Conservation (phyloP, 2,797 vertebrate species). For the Clamator glandarius region DNA sequence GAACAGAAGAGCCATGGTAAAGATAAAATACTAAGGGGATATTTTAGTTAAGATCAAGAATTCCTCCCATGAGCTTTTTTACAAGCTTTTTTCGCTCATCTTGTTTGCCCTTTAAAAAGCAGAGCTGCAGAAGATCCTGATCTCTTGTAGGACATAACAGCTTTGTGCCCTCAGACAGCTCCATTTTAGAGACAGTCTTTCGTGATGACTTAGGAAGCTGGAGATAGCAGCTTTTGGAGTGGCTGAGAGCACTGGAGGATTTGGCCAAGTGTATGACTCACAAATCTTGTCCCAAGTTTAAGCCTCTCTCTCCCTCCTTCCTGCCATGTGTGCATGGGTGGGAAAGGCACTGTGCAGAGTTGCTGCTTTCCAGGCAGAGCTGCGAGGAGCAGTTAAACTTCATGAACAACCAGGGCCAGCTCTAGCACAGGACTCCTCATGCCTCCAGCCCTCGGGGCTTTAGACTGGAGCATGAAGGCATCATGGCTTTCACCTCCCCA, state of each 20-base stretch:
- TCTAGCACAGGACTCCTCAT: not conserved
- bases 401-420: fast-evolving
- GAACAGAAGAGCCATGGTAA: not conserved
- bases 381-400: too few species aligned
- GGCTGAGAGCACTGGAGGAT: not conserved
- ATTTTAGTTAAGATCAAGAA: not conserved
- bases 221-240: conserved; percentile 8
- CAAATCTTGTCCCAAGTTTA: not conserved
- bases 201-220: not conserved
- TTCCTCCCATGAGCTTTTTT: not conserved
- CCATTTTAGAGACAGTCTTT: not conserved
- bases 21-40: not conserved
- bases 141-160: not conserved
- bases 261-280: conserved; percentile 58
- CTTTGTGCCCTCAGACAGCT: not conserved
- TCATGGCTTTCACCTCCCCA: not conserved
- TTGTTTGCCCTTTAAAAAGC: not conserved
- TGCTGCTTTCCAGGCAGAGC: not conserved
- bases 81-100: not conserved
- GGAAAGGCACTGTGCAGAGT: not conserved
- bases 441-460: fast-evolving
- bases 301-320: not conserved
- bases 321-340: not conserved
- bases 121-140: not conserved
- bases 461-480: not conserved